Conservation (phyloP, 2,113 vertebrate genomes). For the Pyxicephalus adspersus region DNA sequence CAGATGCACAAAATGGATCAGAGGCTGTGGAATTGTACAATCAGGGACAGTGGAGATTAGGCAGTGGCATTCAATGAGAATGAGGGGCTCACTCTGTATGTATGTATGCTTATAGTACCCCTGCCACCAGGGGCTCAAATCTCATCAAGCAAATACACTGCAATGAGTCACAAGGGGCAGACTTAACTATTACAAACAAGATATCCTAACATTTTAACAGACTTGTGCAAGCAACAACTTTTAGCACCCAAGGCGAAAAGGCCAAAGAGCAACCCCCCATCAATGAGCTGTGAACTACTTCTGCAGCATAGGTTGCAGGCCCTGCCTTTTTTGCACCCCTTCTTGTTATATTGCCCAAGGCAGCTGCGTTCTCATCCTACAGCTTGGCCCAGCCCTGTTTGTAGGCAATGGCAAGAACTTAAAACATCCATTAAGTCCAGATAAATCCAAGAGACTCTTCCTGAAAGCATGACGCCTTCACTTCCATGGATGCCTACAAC, state of each 20-base stretch:
- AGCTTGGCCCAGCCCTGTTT: too few relatives aligned
- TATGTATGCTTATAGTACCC: slow-evolving; percentile 30
- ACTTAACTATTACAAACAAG: neutral
- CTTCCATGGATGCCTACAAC: slow-evolving; percentile 39
- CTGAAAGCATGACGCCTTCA: slow-evolving; percentile 43
- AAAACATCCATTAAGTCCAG: neutral
- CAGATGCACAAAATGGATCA: neutral
- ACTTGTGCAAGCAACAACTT: too few relatives aligned
- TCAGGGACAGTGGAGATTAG: neutral
- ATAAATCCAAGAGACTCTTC: neutral
- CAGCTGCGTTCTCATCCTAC: too few relatives aligned
- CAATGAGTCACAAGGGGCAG: neutral
- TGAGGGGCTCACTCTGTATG: slow-evolving; percentile 52
- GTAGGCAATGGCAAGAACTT: neutral
- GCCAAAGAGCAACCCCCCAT: too few relatives aligned
- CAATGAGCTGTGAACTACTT: too few relatives aligned
- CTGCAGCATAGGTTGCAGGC: too few relatives aligned
- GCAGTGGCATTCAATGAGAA: slow-evolving; percentile 1
- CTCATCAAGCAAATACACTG: neutral
- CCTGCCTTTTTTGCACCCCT: too few relatives aligned
- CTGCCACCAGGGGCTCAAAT: neutral
- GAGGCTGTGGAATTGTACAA: neutral
- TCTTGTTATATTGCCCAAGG: too few relatives aligned
- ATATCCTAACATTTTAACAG: slow-evolving; percentile 1
- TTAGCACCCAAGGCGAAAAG: too few relatives aligned